These are phyloP conservation scores for Oryctes rhinoceros DNA, from an alignment of 1,140 invertebrate species.

Conservation along the genomic window DNA sequence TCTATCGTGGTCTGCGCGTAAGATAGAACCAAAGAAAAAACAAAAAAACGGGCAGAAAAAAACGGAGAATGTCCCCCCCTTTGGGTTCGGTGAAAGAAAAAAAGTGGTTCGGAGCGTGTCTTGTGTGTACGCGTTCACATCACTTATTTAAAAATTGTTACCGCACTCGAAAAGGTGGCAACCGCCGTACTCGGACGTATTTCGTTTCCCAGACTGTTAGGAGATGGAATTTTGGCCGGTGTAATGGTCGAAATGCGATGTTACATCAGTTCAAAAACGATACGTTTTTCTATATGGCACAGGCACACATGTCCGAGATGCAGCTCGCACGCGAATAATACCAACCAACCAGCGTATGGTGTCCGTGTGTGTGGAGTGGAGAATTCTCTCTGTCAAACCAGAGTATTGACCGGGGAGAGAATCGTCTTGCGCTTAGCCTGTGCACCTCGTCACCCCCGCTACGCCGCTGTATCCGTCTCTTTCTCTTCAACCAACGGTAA, in stretches of 20 bases:
- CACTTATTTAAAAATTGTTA: background rate
- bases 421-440: slow-evolving; percentile 55
- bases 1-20: background rate
- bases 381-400: slow-evolving; percentile 32
- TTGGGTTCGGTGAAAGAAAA: background rate
- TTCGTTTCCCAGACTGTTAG: no score
- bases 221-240: no score
- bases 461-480: background rate
- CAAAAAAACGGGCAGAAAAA: no score
- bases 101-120: background rate
- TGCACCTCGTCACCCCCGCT: slow-evolving; percentile 39
- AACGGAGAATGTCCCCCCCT: background rate
- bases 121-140: background rate
- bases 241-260: background rate
- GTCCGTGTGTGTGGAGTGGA: slow-evolving; percentile 4
- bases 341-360: background rate
- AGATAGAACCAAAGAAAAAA: background rate
- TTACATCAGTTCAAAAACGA: background rate
- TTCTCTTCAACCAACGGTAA: no score
- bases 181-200: background rate
- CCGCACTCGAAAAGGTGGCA: background rate
- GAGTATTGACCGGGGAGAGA: slow-evolving; percentile 53
- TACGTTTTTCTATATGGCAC: background rate
- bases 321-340: slow-evolving; percentile 1
- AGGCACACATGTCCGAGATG: background rate